A percentile compares a stretch with the other conserved stretches of the same genome.
These are phyloP conservation scores for Polyploca ridens DNA, from an alignment of 2,888 invertebrate species.

Conservation along the genomic window DNA sequence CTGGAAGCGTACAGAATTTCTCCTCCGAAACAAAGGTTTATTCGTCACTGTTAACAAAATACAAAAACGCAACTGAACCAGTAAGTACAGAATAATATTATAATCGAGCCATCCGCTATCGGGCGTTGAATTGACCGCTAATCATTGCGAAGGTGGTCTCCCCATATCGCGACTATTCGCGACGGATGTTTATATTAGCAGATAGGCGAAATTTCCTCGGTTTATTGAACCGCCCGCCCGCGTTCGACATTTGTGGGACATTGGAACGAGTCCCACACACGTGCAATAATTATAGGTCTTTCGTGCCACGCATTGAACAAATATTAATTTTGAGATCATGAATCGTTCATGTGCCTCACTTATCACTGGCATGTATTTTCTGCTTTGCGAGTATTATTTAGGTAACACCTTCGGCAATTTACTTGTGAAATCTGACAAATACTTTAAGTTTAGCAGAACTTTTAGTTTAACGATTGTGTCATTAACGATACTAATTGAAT, in stretches of 20 bases:
- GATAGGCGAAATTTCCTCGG: slow-evolving; percentile 54
- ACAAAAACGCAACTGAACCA: not conserved
- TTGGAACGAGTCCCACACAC: slow-evolving; percentile 15
- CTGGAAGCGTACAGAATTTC: not conserved
- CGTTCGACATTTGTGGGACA: slow-evolving; percentile 32
- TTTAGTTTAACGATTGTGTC: not conserved
- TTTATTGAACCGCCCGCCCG: slow-evolving; percentile 36
- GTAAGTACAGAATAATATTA: not conserved
- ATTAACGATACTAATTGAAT: not conserved
- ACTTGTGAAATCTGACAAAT: not conserved
- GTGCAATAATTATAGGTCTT: not conserved
- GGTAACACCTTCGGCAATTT: not conserved
- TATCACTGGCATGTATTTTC: not conserved
- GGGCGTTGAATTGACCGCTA: slow-evolving; percentile 50
- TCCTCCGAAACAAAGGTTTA: not conserved
- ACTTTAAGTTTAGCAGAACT: not conserved
- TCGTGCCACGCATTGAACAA: no score
- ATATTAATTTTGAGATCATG: not conserved
- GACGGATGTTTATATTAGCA: slow-evolving; percentile 64
- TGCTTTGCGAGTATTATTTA: not conserved
- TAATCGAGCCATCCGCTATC: slow-evolving; percentile 36
- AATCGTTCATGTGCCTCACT: not conserved
- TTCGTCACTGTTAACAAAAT: not conserved
- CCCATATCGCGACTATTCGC: slow-evolving; percentile 33
- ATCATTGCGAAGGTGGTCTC: slow-evolving; percentile 58